Base-by-base conservation (phyloP, 30 jellyfish, hydroid and myxozoan genomes). In the Morbakka virulenta region DNA sequence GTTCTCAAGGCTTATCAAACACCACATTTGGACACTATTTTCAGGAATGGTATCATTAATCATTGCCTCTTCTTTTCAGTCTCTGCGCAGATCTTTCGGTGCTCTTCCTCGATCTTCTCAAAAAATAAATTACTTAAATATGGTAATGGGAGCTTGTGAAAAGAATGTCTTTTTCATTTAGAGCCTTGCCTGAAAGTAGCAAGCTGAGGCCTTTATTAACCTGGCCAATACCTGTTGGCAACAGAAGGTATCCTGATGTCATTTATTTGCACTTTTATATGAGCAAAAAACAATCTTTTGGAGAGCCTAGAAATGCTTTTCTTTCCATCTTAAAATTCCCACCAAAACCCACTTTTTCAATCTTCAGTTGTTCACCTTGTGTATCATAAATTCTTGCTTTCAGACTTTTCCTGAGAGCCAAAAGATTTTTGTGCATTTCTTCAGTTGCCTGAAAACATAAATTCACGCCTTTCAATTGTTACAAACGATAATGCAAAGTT, bases 391-490 rank as follows among this genome's bases (percentile, higher is more conserved):
- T 76, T 67, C 95, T 76, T 23, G 32, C 29, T 20, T 77, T 64
- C 34, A 85, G 81, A 64, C 82, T 77, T 30, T 64, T 76, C 4
- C 52, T 23, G 68, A 6, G 81, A 33, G 50, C 27, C 25, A 13
- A 1, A 25, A 84, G 83, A 57, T 84, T 71, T 34, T 64, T 76
- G 14, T 62, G 41, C 65, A 77, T 35, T 20, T 64, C 71, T 32
- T 76, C 77, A 24, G 93, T 84, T 26, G 87, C 85, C 64, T 84
- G 95, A 48, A 84, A 84, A 67, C 33, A 53, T 25, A 79, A 76
- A 76, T 74, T 84, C 2, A 75, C 77, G 13, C 95, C 65, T 29
- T 84, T 86, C 33, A 76, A 84, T 52, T 61, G 67, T 51, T 21
- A 83, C 72, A 32, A 72, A 12, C 1, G 95, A 90, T 20, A 83